Conservation (phyloP, 1,140 invertebrate species). For the Semibalanus balanoides region DNA sequence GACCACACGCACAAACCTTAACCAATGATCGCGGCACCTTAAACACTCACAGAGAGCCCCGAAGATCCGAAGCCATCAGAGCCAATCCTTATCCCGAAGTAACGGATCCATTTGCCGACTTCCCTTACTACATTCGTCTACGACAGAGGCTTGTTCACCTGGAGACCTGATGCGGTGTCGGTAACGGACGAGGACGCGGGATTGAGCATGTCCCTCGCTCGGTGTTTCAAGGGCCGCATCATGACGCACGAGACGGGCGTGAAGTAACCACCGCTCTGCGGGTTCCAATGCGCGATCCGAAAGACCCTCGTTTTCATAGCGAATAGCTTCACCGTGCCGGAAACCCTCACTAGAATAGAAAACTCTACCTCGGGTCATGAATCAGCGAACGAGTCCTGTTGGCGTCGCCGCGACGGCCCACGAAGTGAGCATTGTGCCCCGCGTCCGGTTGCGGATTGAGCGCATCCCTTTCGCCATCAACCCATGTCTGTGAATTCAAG, state of each 20-base stretch:
- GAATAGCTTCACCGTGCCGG: not conserved
- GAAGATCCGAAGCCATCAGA: conserved; percentile 53
- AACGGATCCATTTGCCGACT: conserved; percentile 67
- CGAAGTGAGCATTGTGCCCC: no score
- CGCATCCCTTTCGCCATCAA: conserved; percentile 1
- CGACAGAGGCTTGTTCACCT: conserved; percentile 75
- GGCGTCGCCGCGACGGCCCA: not conserved
- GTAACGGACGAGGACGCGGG: not conserved
- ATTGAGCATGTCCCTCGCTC: not conserved
- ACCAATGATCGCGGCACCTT: conserved; percentile 41
- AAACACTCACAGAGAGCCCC: conserved; percentile 46
- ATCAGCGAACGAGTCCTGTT: not conserved
- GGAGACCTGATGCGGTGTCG: conserved; percentile 40
- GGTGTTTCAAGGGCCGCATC: not conserved
- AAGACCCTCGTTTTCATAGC: not conserved
- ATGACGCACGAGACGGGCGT: not conserved
- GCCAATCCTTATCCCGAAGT: conserved; percentile 63
- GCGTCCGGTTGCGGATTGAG: not conserved
- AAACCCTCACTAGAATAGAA: not conserved
- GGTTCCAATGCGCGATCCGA: not conserved
- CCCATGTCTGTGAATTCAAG: no score
- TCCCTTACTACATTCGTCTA: conserved; percentile 79
- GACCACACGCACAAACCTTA: conserved; percentile 10
- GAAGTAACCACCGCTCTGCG: not conserved
- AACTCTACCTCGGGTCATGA: not conserved